These are phyloP conservation scores for Lydus trimaculatus DNA, from an alignment of 2,888 invertebrate genomes.

Conservation along the genomic window DNA sequence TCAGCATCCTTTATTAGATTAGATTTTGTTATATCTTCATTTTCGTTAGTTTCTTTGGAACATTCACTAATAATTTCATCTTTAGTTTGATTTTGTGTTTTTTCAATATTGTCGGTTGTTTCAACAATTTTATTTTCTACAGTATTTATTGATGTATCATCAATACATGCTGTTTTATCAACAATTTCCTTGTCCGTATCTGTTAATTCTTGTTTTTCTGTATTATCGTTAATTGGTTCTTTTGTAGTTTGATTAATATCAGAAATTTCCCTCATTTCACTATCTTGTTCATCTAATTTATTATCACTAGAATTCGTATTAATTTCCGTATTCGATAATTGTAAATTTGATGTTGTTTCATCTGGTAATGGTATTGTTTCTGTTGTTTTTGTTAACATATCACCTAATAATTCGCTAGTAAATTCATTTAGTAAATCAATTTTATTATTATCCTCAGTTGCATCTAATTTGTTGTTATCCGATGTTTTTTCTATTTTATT, in stretches of 20 bases:
- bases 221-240: background rate
- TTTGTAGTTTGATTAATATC: background rate
- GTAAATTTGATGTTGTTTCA: background rate
- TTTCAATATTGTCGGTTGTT: background rate
- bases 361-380: background rate
- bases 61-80: background rate
- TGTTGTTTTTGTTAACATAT: background rate
- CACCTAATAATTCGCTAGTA: slow-evolving; percentile 1
- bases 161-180: background rate
- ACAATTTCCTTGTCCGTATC: background rate
- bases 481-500: background rate
- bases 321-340: background rate
- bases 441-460: background rate
- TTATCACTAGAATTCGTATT: background rate
- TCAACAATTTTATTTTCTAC: slow-evolving; percentile 1
- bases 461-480: background rate
- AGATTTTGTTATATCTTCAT: background rate
- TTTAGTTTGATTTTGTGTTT: background rate
- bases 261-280: background rate
- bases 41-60: background rate
- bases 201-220: background rate
- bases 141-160: background rate
- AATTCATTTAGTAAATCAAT: slow-evolving; percentile 5
- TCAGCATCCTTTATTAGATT: background rate
- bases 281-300: background rate